Percentiles rank a stretch among this genome's conserved stretches.
These are phyloP conservation scores for Tricholauxania praeusta DNA, from an alignment of 2,888 invertebrate genomes.

Conservation along the genomic window DNA sequence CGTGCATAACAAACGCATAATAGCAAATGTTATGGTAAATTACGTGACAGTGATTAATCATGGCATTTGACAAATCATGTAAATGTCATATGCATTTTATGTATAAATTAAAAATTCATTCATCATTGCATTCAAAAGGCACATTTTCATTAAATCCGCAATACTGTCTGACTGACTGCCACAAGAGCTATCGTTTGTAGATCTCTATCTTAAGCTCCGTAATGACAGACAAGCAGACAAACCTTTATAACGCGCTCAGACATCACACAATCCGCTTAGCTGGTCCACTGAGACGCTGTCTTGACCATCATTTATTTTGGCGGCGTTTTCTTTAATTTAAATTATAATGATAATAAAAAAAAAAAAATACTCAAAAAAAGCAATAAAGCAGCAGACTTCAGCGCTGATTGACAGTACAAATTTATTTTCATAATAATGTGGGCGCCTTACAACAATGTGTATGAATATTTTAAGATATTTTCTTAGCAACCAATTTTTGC, in stretches of 20 bases:
- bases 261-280: slow-evolving; percentile 2
- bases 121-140: not conserved
- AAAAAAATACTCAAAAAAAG: not conserved
- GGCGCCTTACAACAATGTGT: not conserved
- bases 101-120: slow-evolving; percentile 10
- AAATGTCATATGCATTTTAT: not conserved
- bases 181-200: not conserved
- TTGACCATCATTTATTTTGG: slow-evolving; percentile 26
- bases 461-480: not conserved
- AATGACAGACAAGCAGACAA: slow-evolving; percentile 10
- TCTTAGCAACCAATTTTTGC: not conserved
- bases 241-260: not conserved
- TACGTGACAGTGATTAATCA: not conserved
- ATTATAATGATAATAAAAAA: not conserved
- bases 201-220: slow-evolving; percentile 21
- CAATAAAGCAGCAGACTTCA: not conserved
- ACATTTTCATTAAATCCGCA: too few species aligned
- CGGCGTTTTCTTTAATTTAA: slow-evolving; percentile 8
- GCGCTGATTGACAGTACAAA: slow-evolving; percentile 19
- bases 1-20: too few species aligned
- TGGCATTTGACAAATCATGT: slow-evolving; percentile 5
- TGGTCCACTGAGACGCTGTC: not conserved
- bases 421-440: slow-evolving; percentile 5
- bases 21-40: too few species aligned
- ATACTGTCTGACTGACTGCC: too few species aligned